A percentile compares a stretch with the other conserved stretches of the same genome.
Conservation (phyloP, 2,797 vertebrate genomes). For the Rhinoraja longicauda region DNA sequence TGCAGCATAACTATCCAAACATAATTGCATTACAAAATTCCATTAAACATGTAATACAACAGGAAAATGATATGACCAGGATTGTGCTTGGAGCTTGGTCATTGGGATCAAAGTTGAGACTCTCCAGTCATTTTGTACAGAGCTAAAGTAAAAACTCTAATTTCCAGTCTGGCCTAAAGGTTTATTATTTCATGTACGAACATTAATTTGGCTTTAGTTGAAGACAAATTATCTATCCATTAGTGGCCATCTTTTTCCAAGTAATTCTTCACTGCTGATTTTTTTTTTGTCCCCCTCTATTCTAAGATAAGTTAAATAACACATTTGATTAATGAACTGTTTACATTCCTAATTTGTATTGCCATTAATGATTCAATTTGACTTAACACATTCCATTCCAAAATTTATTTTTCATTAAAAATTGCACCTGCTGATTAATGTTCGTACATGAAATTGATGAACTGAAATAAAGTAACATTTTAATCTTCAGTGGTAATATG, state of each 20-base stretch:
- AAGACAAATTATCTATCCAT: not conserved
- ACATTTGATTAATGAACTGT: no score
- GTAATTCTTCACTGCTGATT: not conserved
- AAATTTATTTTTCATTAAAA: not conserved
- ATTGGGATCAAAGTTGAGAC: not conserved
- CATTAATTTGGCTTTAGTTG: not conserved
- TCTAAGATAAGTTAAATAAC: not conserved
- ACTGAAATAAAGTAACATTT: not conserved
- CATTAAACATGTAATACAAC: not conserved
- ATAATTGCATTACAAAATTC: not conserved
- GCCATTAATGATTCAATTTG: not conserved
- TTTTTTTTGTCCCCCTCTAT: not conserved
- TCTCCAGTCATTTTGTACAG: not conserved
- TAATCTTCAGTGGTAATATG: not conserved
- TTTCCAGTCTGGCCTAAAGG: not conserved
- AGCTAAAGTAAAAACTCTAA: not conserved
- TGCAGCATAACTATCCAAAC: not conserved
- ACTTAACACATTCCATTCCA: not conserved
- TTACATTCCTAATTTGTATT: not conserved
- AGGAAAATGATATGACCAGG: not conserved
- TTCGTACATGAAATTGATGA: no score
- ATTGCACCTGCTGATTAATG: not conserved
- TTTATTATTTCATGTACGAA: no score
- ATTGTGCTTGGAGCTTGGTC: not conserved
- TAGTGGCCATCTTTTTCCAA: not conserved